Evolutionary conservation across 2,888 invertebrate species (phyloP).

Genomic region (Nemotelus nigrinus): DNA sequence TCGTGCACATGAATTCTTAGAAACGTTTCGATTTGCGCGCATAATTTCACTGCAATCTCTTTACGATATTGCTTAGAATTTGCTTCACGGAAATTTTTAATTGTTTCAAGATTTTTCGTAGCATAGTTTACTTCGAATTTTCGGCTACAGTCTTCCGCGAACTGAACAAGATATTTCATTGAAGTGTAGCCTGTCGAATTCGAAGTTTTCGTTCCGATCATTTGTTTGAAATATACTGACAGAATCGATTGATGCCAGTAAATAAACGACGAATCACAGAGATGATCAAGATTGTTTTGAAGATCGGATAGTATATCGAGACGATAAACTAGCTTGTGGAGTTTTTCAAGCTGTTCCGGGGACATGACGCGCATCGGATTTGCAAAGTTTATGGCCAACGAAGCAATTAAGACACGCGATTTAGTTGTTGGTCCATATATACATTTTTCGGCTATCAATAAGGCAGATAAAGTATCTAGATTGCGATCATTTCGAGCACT

Average conservation of each 20-base stretch:
- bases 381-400: conserved; percentile 74
- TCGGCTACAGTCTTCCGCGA: conserved; percentile 13
- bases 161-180: conserved; percentile 26
- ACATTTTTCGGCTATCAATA: conserved; percentile 77
- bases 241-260: conserved; percentile 84
- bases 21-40: conserved; percentile 91
- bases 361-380: conserved; percentile 70
- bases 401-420: conserved; percentile 73
- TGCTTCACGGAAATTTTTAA: conserved; percentile 56
- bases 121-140: conserved; percentile 7
- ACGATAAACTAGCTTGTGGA: conserved; percentile 72
- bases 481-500: conserved; percentile 71
- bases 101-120: background rate
- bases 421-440: conserved; percentile 73
- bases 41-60: conserved; percentile 75
- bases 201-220: conserved; percentile 70
- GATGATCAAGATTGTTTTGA: conserved; percentile 68
- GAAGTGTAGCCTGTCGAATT: background rate
- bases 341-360: conserved; percentile 72
- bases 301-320: conserved; percentile 73
- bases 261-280: conserved; percentile 80
- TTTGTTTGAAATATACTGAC: conserved; percentile 79
- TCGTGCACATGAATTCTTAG: conserved; percentile 91
- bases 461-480: conserved; percentile 77
- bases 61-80: conserved; percentile 64